Evolutionary conservation across 37 sponge, comb jelly and placozoan genomes (phyloP).

Genomic region (Trichoplax adhaerens): DNA sequence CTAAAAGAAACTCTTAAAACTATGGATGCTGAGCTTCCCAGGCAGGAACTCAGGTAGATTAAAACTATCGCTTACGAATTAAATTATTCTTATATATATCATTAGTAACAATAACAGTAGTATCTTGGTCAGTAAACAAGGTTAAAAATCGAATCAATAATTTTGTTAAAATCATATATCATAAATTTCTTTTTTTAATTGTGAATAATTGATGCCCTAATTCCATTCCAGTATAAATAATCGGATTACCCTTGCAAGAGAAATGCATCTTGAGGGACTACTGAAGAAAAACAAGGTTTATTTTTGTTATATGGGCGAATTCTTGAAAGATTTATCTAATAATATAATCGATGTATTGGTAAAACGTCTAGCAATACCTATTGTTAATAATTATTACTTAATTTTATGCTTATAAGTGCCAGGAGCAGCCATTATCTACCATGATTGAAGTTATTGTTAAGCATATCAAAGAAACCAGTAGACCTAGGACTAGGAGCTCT

Average conservation of each 20-base stretch:
- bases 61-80: too few species aligned
- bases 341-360: too few species aligned
- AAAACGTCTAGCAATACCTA: too few species aligned
- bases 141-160: background rate
- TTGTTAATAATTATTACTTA: too few species aligned
- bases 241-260: constrained; percentile 31
- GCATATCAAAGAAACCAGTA: constrained; percentile 5
- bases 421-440: constrained; percentile 18
- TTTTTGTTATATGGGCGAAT: background rate
- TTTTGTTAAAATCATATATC: background rate
- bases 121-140: background rate
- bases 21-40: constrained; percentile 34
- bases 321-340: constrained; percentile 9
- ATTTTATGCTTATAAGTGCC: too few species aligned
- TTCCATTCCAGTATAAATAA: constrained; percentile 34
- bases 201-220: too few species aligned
- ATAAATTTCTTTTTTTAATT: too few species aligned
- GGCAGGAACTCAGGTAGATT: constrained; percentile 21
- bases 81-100: too few species aligned
- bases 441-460: constrained; percentile 45
- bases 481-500: too few species aligned
- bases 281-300: constrained; percentile 55
- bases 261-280: constrained; percentile 28
- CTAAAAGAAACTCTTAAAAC: constrained; percentile 26
- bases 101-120: background rate